phyloP scores from a whole-genome alignment of 2,888 invertebrate genomes.

The Candidula unifasciata region DNA sequence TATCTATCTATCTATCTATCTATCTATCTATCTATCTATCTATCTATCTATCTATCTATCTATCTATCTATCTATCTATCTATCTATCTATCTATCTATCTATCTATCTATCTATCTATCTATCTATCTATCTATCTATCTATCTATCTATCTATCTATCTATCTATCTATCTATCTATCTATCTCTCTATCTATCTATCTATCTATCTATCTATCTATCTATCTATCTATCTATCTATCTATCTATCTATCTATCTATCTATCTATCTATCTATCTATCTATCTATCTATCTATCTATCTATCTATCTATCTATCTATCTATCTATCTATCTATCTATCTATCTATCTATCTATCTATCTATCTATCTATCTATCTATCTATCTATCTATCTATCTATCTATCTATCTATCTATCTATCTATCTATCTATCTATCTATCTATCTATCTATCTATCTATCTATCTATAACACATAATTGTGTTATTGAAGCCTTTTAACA shows the following conservation, averaged over 20 bases:
- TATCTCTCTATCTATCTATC: no score
- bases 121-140: constrained; percentile 5
- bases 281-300: constrained; percentile 21
- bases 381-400: constrained; percentile 25
- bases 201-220: no score
- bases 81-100: no score
- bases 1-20: no score
- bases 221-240: no score
- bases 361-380: constrained; percentile 25
- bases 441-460: constrained; percentile 25
- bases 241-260: neutral
- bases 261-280: constrained; percentile 7
- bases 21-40: no score
- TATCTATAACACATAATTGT: neutral
- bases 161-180: no score
- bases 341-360: constrained; percentile 22
- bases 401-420: constrained; percentile 11
- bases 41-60: no score
- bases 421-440: constrained; percentile 15
- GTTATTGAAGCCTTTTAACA: no score
- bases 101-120: neutral
- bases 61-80: no score
- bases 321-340: constrained; percentile 25
- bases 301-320: constrained; percentile 25
- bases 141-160: no score